Evolutionary conservation across 64 coral and sea anemone genomes (phyloP).

Genomic region (Montipora sp.): DNA sequence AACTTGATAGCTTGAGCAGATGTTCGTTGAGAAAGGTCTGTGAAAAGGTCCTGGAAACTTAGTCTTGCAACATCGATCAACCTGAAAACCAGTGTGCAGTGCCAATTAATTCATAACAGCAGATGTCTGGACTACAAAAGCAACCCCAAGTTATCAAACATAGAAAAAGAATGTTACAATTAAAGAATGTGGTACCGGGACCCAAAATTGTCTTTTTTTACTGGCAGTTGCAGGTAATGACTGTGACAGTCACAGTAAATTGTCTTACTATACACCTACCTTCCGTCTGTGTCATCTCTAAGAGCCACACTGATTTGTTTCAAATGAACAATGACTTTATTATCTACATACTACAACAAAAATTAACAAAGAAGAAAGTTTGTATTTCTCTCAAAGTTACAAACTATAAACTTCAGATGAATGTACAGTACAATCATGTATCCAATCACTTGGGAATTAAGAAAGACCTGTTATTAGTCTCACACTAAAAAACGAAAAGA

Average conservation of each 20-base stretch:
- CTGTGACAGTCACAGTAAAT: background rate
- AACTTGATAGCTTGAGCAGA: conserved; percentile 91
- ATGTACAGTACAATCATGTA: no score
- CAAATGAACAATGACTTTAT: conserved; percentile 79
- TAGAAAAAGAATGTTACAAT: no score
- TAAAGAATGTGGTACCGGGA: no score
- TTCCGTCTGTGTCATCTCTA: conserved; percentile 67
- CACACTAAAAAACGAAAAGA: no score
- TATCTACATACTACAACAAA: conserved; percentile 86
- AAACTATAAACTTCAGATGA: no score
- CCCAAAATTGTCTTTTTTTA: no score
- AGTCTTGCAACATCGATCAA: conserved; percentile 56
- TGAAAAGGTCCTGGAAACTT: conserved; percentile 77
- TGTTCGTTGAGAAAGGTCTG: conserved; percentile 76
- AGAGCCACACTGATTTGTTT: conserved; percentile 83
- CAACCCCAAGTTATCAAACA: no score
- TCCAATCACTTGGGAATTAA: no score
- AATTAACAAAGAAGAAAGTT: background rate
- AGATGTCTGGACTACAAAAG: no score
- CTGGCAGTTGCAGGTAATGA: no score
- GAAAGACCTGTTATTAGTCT: no score
- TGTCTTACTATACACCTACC: background rate
- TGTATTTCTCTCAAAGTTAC: no score
- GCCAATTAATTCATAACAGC: background rate
- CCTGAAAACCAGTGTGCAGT: background rate